Conservation (phyloP, 2,888 invertebrate genomes). For the Scaptodrosophila latifasciaeformis region DNA sequence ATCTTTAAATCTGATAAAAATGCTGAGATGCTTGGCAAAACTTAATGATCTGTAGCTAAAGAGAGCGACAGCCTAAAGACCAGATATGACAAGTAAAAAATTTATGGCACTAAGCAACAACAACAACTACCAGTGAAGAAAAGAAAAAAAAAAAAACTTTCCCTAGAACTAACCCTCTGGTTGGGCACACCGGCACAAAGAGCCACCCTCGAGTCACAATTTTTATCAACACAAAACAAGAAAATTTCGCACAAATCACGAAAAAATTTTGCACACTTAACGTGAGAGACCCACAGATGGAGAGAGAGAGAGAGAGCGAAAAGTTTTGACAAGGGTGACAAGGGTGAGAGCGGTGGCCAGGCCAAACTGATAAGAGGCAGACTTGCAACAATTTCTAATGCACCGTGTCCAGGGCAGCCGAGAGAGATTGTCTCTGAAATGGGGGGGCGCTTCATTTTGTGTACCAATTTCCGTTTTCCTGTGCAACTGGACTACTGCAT, state of each 20-base stretch:
- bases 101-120: constrained; percentile 58
- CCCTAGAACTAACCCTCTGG: constrained; percentile 37
- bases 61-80: constrained; percentile 17
- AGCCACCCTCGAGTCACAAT: constrained; percentile 40
- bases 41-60: constrained; percentile 67
- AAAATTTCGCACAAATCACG: constrained; percentile 67
- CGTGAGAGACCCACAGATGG: constrained; percentile 38
- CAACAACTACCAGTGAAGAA: constrained; percentile 24
- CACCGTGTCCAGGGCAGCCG: constrained; percentile 33
- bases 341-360: constrained; percentile 18
- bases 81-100: constrained; percentile 63
- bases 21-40: constrained; percentile 40
- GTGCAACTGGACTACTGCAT: constrained; percentile 13
- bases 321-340: background rate
- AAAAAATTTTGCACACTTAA: constrained; percentile 65
- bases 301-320: background rate
- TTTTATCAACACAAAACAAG: constrained; percentile 42
- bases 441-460: constrained; percentile 41
- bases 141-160: background rate
- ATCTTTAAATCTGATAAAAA: constrained; percentile 58
- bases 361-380: constrained; percentile 55
- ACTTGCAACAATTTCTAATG: constrained; percentile 59
- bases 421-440: no score
- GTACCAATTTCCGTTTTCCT: constrained; percentile 61
- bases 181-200: background rate